phyloP scores from a whole-genome alignment of 2,113 vertebrate species.

The Stercorarius parasiticus region DNA sequence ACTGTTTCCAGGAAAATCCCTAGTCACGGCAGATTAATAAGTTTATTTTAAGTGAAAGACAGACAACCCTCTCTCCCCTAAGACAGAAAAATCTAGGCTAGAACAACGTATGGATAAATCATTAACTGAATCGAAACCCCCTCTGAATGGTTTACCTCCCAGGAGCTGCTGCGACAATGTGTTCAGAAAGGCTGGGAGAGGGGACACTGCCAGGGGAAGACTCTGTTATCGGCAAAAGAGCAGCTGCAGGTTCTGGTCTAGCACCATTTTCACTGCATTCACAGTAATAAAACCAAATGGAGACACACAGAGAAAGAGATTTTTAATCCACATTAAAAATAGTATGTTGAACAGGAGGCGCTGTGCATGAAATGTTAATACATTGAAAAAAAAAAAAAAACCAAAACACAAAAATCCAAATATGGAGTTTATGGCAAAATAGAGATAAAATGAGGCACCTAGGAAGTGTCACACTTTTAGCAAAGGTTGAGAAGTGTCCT shows the following conservation, averaged over 20 bases:
- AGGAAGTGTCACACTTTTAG: not conserved
- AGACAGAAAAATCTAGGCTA: not conserved
- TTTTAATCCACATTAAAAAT: not conserved
- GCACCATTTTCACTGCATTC: not conserved
- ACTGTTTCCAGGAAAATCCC: not conserved
- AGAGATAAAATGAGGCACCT: not conserved
- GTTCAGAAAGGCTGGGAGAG: not conserved
- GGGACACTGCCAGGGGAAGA: not conserved
- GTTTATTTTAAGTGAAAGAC: not conserved
- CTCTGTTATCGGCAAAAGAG: not conserved
- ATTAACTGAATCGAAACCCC: not conserved
- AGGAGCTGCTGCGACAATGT: not conserved
- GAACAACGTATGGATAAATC: not conserved
- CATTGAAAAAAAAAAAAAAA: not conserved
- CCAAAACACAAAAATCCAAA: not conserved
- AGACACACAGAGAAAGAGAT: not conserved
- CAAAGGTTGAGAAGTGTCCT: not conserved
- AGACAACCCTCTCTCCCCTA: not conserved
- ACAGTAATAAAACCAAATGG: not conserved
- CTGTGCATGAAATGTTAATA: not conserved
- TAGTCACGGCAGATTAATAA: not conserved
- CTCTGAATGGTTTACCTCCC: constrained; percentile 54
- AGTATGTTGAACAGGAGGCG: not conserved
- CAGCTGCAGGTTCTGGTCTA: not conserved
- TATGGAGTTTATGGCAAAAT: not conserved